A percentile compares a stretch with the other conserved stretches of the same genome.
Conservation (phyloP, 2,113 vertebrate genomes). For the Trematomus loennbergii region DNA sequence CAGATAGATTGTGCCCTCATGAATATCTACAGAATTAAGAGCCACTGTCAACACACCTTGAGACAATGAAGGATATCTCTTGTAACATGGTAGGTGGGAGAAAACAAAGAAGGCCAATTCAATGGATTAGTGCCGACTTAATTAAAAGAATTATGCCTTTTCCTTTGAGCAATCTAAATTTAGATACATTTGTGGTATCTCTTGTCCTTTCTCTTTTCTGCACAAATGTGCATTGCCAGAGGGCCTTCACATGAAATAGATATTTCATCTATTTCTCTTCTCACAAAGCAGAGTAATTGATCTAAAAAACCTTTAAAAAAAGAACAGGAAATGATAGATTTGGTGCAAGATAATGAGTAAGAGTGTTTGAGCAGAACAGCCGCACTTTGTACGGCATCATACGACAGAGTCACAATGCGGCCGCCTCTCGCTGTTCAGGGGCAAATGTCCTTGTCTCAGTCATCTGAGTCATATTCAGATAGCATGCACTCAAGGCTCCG, state of each 20-base stretch:
- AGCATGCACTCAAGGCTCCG: constrained; percentile 48
- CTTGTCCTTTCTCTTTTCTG: constrained; percentile 37
- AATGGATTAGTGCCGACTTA: constrained; percentile 61
- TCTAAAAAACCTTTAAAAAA: constrained; percentile 55
- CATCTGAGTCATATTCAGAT: constrained; percentile 40
- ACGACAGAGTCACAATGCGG: constrained; percentile 10
- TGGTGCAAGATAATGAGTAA: constrained; percentile 34
- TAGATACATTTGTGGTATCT: constrained; percentile 66
- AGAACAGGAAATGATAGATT: constrained; percentile 44
- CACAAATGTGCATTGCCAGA: constrained; percentile 56
- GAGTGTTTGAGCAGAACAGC: constrained; percentile 28
- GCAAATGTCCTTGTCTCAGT: constrained; percentile 37
- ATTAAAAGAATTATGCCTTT: constrained; percentile 78
- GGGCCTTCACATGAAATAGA: constrained; percentile 63
- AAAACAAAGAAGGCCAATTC: constrained; percentile 43
- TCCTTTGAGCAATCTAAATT: constrained; percentile 75
- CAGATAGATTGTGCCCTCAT: constrained; percentile 77
- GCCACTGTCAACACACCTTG: constrained; percentile 73
- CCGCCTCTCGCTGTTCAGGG: constrained; percentile 17
- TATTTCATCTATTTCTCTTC: constrained; percentile 37
- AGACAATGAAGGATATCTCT: constrained; percentile 70
- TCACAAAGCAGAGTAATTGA: constrained; percentile 51
- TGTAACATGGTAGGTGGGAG: constrained; percentile 40
- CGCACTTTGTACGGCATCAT: constrained; percentile 23
- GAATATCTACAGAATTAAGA: constrained; percentile 82